phyloP scores from a whole-genome alignment of 2,888 invertebrate genomes.

The Spisula subtruncata region DNA sequence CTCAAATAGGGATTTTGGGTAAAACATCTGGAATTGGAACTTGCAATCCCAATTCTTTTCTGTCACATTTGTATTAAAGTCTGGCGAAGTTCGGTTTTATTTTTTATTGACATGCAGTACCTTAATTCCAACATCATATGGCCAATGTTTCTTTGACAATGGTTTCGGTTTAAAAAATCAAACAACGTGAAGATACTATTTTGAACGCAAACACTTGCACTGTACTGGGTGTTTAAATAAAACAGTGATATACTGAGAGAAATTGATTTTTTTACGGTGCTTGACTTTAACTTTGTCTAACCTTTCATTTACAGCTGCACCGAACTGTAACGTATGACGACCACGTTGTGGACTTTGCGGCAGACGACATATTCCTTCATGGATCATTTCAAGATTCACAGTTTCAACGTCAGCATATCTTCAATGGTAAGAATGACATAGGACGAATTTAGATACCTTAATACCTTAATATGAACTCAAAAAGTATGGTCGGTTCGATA shows the following conservation, averaged over 20 bases:
- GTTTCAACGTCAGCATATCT: slow-evolving; percentile 71
- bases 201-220: not conserved
- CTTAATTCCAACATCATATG: too few relatives aligned
- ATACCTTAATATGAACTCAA: not conserved
- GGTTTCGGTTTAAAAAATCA: too few relatives aligned
- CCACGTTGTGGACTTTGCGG: slow-evolving; percentile 65
- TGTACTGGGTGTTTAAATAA: not conserved
- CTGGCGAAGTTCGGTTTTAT: too few relatives aligned
- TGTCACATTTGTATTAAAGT: too few relatives aligned
- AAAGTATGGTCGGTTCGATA: too few relatives aligned
- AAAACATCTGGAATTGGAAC: too few relatives aligned
- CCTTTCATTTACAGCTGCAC: slow-evolving; percentile 66
- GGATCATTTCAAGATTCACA: slow-evolving; percentile 70
- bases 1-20: too few relatives aligned
- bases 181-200: not conserved
- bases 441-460: too few relatives aligned
- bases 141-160: too few relatives aligned
- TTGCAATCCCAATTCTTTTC: too few relatives aligned
- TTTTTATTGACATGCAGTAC: too few relatives aligned
- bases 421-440: slow-evolving; percentile 60
- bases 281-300: not conserved
- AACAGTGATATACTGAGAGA: not conserved
- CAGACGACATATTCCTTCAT: slow-evolving; percentile 74
- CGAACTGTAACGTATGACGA: slow-evolving; percentile 74
- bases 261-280: not conserved